These are phyloP conservation scores for Leucania comma DNA, from an alignment of 2,888 invertebrate genomes.

Conservation along the genomic window DNA sequence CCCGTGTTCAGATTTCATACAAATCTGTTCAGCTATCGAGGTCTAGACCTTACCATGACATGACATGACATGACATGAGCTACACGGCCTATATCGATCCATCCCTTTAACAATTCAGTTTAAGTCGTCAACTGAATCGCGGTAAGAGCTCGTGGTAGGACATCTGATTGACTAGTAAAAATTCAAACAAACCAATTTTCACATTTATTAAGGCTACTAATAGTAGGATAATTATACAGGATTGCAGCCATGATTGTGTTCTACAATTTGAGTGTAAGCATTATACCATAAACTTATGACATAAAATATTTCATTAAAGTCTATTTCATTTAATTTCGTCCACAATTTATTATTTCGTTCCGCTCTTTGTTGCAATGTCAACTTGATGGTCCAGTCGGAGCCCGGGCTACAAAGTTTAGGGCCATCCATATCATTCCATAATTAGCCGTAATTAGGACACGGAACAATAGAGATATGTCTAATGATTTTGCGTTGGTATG, in stretches of 20 bases:
- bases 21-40: no score
- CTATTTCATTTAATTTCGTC: slow-evolving; percentile 31
- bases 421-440: slow-evolving; percentile 16
- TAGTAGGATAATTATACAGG: not conserved
- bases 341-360: slow-evolving; percentile 29
- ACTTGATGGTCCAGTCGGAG: slow-evolving; percentile 20
- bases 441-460: slow-evolving; percentile 28
- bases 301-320: slow-evolving; percentile 6
- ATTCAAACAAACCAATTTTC: no score
- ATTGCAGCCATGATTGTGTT: not conserved
- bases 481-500: slow-evolving; percentile 4
- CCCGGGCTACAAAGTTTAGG: slow-evolving; percentile 21
- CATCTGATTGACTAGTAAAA: no score
- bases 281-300: not conserved
- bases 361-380: slow-evolving; percentile 30
- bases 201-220: no score
- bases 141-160: no score
- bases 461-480: slow-evolving; percentile 13
- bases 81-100: no score
- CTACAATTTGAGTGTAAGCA: not conserved
- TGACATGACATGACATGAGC: no score
- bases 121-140: no score
- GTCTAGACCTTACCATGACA: no score
- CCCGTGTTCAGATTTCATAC: no score
- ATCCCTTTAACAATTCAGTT: no score